These are phyloP conservation scores for Phortica okadai DNA, from an alignment of 2,888 invertebrate genomes.

Conservation along the genomic window DNA sequence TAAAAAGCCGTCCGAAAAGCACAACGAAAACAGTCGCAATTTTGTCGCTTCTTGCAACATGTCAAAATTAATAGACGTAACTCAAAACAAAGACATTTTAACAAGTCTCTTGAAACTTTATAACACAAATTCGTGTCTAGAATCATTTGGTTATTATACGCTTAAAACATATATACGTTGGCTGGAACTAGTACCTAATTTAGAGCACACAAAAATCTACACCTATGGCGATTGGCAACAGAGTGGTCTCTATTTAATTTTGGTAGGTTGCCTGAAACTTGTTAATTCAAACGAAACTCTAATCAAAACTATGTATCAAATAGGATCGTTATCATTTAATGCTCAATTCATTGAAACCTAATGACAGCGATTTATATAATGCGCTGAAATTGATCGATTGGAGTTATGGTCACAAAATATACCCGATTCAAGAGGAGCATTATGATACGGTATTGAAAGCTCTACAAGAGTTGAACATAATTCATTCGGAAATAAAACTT, in stretches of 20 bases:
- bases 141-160: slow-evolving; percentile 56
- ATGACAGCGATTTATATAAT: slow-evolving; percentile 47
- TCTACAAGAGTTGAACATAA: slow-evolving; percentile 39
- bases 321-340: slow-evolving; percentile 62
- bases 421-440: slow-evolving; percentile 56
- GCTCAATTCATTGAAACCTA: slow-evolving; percentile 53
- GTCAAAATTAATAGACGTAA: no score
- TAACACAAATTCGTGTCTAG: no score
- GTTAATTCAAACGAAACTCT: slow-evolving; percentile 13
- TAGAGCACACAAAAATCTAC: slow-evolving; percentile 50
- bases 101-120: no score
- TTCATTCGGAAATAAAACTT: not conserved
- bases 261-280: slow-evolving; percentile 36
- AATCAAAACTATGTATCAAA: not conserved
- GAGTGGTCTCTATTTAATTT: slow-evolving; percentile 54
- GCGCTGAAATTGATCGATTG: slow-evolving; percentile 58
- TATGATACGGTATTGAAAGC: slow-evolving; percentile 29
- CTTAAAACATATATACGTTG: slow-evolving; percentile 63
- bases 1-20: no score
- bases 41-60: no score
- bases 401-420: slow-evolving; percentile 57
- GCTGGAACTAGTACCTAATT: slow-evolving; percentile 49
- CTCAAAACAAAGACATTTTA: no score
- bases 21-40: no score
- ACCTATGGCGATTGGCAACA: slow-evolving; percentile 55